These are phyloP conservation scores for Acestrorhynchus altus DNA, from an alignment of 2,797 vertebrate species.

Conservation along the genomic window DNA sequence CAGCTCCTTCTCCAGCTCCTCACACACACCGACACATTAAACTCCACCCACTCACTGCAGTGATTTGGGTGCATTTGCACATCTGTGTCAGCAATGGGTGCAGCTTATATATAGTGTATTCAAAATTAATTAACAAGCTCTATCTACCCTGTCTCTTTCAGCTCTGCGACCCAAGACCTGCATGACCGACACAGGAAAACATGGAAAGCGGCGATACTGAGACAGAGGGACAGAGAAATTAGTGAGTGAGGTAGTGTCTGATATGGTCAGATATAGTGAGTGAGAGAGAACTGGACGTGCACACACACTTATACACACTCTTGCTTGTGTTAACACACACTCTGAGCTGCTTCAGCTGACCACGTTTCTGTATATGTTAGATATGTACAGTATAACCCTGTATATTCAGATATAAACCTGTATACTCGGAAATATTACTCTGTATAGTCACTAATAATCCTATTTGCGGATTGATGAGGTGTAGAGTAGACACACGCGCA, in stretches of 20 bases:
- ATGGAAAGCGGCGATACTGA: slow-evolving; percentile 83
- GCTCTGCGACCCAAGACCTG: slow-evolving; percentile 96
- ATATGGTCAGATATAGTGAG: neutral
- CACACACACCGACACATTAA: too few species aligned
- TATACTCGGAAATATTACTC: slow-evolving; percentile 4
- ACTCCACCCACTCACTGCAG: too few species aligned
- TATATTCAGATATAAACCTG: slow-evolving; percentile 29
- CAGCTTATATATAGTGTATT: too few species aligned
- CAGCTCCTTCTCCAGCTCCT: too few species aligned
- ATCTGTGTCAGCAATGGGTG: too few species aligned
- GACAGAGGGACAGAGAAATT: neutral
- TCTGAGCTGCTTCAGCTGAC: neutral
- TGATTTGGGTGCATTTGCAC: too few species aligned
- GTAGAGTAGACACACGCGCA: too few species aligned
- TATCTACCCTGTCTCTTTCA: slow-evolving; percentile 70
- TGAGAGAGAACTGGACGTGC: neutral
- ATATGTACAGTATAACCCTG: slow-evolving; percentile 25
- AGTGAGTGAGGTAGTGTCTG: neutral
- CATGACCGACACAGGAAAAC: slow-evolving; percentile 83
- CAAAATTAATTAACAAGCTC: too few species aligned
- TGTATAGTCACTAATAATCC: slow-evolving; percentile 17
- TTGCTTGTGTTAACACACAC: neutral
- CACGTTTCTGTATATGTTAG: neutral
- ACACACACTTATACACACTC: slow-evolving; percentile 10
- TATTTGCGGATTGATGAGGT: neutral